A percentile compares a stretch with the other conserved stretches of the same genome.
Conservation (phyloP, 1,140 invertebrate species). For the Galleria mellonella region DNA sequence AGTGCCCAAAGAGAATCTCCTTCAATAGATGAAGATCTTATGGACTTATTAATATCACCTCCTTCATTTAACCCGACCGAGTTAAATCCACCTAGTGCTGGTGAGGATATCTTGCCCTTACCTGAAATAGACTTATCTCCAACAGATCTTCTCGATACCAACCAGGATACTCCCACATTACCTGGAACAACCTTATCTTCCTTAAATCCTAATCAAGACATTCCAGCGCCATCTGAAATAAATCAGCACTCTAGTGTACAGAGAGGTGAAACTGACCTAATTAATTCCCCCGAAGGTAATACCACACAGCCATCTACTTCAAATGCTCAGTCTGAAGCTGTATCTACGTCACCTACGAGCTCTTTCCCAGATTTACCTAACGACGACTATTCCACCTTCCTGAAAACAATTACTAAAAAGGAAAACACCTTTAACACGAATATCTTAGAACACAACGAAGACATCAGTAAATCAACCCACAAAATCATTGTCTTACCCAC, state of each 20-base stretch:
- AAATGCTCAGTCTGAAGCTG: neutral
- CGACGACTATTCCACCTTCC: conserved; percentile 12
- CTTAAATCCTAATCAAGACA: no score
- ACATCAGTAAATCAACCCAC: conserved; percentile 3
- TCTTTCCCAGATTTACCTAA: neutral
- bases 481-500: conserved; percentile 16
- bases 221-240: no score
- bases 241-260: no score
- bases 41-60: conserved; percentile 8
- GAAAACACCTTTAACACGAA: conserved; percentile 8
- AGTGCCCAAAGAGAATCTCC: conserved; percentile 22
- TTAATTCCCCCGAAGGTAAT: no score
- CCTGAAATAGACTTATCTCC: no score
- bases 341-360: no score
- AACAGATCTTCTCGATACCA: no score
- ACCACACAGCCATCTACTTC: neutral
- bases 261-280: no score
- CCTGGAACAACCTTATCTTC: no score
- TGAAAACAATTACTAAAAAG: conserved; percentile 8
- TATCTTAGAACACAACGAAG: conserved; percentile 18
- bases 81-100: neutral
- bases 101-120: no score
- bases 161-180: no score
- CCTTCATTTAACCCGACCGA: conserved; percentile 7
- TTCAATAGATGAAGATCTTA: conserved; percentile 18